Percentiles rank a stretch among this genome's conserved stretches.
Conservation (phyloP, 2,797 vertebrate genomes). For the Galaxias olidus region DNA sequence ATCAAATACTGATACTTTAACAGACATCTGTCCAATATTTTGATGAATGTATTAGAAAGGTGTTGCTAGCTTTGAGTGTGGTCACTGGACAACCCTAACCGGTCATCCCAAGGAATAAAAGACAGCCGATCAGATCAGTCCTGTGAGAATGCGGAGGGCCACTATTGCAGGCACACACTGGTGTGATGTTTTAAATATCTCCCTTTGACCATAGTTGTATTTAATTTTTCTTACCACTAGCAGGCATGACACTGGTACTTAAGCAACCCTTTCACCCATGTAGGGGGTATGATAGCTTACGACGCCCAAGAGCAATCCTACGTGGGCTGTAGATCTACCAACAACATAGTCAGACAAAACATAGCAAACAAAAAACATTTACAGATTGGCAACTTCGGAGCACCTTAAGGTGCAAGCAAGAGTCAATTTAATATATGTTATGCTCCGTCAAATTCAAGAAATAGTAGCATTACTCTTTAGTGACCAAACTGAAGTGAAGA, state of each 20-base stretch:
- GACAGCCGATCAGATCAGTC: constrained; percentile 71
- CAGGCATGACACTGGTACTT: constrained; percentile 92
- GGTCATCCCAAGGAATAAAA: constrained; percentile 75
- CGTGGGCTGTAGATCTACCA: constrained; percentile 83
- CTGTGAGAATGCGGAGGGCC: constrained; percentile 79
- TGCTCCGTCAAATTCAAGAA: constrained; percentile 64
- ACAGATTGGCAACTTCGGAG: constrained; percentile 98
- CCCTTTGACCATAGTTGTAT: constrained; percentile 78
- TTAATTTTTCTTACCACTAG: constrained; percentile 88
- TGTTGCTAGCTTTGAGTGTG: constrained; percentile 28
- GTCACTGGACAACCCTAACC: constrained; percentile 51
- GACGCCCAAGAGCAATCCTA: constrained; percentile 82
- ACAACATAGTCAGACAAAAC: constrained; percentile 97
- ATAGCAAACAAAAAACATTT: constrained; percentile 84
- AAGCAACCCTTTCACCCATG: constrained; percentile 69
- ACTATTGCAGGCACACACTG: constrained; percentile 99
- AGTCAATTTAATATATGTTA: constrained; percentile 73
- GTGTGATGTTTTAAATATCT: constrained; percentile 85
- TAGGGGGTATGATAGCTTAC: constrained; percentile 49
- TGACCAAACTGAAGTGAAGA: constrained; percentile 88
- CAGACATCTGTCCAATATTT: too few species aligned
- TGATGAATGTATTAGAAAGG: constrained; percentile 31
- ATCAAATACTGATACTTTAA: constrained; percentile 68
- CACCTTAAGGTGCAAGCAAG: constrained; percentile 88
- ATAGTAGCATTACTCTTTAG: constrained; percentile 86